Evolutionary conservation across 2,113 vertebrate species (phyloP), one percentile per base, ranked within the genome.

Genomic region (Gobio gobio): DNA sequence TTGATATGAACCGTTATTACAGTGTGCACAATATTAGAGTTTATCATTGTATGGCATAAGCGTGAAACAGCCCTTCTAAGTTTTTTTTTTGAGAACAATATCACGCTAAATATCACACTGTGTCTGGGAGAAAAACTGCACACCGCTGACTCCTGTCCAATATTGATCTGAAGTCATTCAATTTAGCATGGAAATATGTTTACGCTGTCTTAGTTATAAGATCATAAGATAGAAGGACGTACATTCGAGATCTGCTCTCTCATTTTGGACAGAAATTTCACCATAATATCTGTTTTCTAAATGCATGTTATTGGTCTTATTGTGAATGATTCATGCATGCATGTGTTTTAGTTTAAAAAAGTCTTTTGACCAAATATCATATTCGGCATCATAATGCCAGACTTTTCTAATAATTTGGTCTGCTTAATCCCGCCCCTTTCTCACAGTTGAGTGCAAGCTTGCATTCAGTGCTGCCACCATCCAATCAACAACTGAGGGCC

Each of bases 171-270:
- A 70, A 49, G 40, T 14, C n/a, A 56, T 63, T 49, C 59, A 40
- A 33, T 58, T 86, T 87, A 81, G 70, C 75, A 77, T 83, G 33
- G 68, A 81, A 84, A 85, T 87, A 77, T 81, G 36, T 64, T 18
- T 20, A 47, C 8, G 45, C 29, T 29, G 61, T 78, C 74, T 26
- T 83, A 54, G 80, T 40, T 36, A 59, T 85, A 47, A 77, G 66
- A 6, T 40, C 6, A 40, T 40, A 70, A 85, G 47, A 70, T 78
- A 16, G 24, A 43, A 36, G 56, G 36, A 83, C 12, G 18, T 26
- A 43, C 33, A 72, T 73, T 43, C 20, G 22, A n/a, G 33, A 5
- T 36, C 12, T 24, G 20, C 20, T 54, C 1, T 59, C 66, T 59
- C 4, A 61, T 63, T 26, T 61, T 63, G 12, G 10, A 29, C 29